Conservation (phyloP, 2,113 vertebrate genomes). For the Ameiurus melas region DNA sequence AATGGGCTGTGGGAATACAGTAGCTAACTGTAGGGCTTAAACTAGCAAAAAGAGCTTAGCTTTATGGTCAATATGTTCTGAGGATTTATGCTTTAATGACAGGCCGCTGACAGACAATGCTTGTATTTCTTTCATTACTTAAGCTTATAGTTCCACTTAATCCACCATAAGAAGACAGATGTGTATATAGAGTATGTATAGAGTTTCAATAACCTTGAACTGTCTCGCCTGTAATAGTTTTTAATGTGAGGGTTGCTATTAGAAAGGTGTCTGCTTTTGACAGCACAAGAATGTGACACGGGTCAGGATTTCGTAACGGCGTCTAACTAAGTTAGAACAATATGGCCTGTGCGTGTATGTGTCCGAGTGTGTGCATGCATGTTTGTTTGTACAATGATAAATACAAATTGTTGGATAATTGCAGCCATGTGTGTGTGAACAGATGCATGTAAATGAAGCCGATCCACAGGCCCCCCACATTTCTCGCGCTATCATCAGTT, state of each 20-base stretch:
- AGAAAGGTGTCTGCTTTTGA: neutral
- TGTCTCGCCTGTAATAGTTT: neutral
- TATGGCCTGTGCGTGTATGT: conserved; percentile 4
- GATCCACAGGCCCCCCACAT: conserved; percentile 38
- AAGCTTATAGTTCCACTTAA: conserved; percentile 1
- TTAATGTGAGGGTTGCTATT: neutral
- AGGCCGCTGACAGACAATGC: conserved; percentile 15
- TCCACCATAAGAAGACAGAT: conserved; percentile 1
- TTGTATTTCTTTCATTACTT: conserved; percentile 14
- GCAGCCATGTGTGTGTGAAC: conserved; percentile 45
- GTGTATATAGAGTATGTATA: neutral
- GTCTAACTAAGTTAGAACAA: conserved; percentile 11
- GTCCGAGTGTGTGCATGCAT: conserved; percentile 26
- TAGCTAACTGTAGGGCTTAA: conserved; percentile 4
- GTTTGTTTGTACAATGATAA: conserved; percentile 45
- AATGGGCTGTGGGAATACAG: neutral
- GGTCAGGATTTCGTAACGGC: neutral
- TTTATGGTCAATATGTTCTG: neutral
- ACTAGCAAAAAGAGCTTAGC: conserved; percentile 1
- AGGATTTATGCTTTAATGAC: conserved; percentile 1
- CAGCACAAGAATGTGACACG: neutral
- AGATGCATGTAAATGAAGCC: conserved; percentile 31
- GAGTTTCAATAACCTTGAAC: conserved; percentile 6
- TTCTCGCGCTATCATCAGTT: neutral
- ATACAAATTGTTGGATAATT: conserved; percentile 49